A percentile compares a stretch with the other conserved stretches of the same genome.
These are phyloP conservation scores for Macrotus californicus DNA, from an alignment of 2,113 vertebrate species.

Conservation along the genomic window DNA sequence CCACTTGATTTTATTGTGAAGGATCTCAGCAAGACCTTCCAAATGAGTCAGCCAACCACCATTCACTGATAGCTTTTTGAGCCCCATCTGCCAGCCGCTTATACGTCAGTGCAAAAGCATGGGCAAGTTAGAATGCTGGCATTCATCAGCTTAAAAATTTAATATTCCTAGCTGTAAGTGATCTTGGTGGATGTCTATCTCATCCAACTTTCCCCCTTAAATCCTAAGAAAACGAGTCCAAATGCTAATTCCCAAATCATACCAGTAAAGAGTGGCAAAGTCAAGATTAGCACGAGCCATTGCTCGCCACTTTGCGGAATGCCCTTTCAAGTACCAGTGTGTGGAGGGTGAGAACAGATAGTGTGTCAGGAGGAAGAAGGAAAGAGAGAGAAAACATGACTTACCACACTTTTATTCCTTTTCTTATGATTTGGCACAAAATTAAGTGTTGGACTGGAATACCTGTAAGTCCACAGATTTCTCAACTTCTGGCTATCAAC, in stretches of 20 bases:
- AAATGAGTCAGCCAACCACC: not conserved
- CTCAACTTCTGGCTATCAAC: not conserved
- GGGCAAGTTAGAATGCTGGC: not conserved
- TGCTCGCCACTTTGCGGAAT: not conserved
- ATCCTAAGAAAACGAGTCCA: not conserved
- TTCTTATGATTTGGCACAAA: conserved; percentile 6
- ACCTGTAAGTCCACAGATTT: not conserved
- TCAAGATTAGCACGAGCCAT: not conserved
- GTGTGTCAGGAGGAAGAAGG: not conserved
- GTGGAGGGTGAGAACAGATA: not conserved
- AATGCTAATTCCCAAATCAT: not conserved
- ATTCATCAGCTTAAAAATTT: not conserved
- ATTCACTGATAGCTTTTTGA: not conserved
- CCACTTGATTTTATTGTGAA: not conserved
- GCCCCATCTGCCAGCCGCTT: not conserved
- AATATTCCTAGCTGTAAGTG: not conserved
- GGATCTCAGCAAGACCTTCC: not conserved
- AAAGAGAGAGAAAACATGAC: not conserved
- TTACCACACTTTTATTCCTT: not conserved
- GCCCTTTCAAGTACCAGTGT: not conserved
- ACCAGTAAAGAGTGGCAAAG: not conserved
- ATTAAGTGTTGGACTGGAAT: not conserved
- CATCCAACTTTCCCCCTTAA: not conserved
- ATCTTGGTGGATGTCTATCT: not conserved
- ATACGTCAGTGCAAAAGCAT: not conserved